Percentiles rank a stretch among this genome's conserved stretches.
Conservation (phyloP, 2,113 vertebrate genomes). For the Lepus timidus region DNA sequence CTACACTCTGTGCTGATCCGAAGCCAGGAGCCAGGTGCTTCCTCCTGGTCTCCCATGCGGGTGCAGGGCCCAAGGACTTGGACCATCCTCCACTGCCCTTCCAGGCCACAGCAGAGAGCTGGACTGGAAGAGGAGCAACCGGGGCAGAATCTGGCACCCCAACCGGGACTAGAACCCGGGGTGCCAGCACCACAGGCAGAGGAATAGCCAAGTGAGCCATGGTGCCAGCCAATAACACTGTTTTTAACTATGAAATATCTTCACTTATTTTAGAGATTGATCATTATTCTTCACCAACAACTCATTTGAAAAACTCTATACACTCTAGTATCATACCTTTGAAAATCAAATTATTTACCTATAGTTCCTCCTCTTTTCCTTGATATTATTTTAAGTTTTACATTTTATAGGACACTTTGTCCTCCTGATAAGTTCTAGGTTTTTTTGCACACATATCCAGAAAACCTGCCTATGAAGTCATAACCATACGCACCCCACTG, state of each 20-base stretch:
- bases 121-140: no score
- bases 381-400: not conserved
- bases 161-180: no score
- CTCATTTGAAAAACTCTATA: not conserved
- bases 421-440: not conserved
- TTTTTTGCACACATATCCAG: not conserved
- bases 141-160: no score
- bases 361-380: not conserved
- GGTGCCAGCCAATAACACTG: not conserved
- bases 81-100: no score
- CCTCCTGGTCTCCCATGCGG: no score
- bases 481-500: not conserved
- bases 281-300: not conserved
- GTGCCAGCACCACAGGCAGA: no score
- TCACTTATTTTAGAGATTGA: not conserved
- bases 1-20: no score
- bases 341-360: not conserved
- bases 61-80: no score
- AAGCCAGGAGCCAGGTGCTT: no score
- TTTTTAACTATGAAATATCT: slow-evolving; percentile 39
- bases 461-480: not conserved
- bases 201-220: no score
- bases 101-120: no score
- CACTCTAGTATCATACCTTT: not conserved
- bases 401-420: not conserved